A percentile compares a stretch with the other conserved stretches of the same genome.
Conservation (phyloP, 2,113 vertebrate genomes). For the Spermophilus dauricus region DNA sequence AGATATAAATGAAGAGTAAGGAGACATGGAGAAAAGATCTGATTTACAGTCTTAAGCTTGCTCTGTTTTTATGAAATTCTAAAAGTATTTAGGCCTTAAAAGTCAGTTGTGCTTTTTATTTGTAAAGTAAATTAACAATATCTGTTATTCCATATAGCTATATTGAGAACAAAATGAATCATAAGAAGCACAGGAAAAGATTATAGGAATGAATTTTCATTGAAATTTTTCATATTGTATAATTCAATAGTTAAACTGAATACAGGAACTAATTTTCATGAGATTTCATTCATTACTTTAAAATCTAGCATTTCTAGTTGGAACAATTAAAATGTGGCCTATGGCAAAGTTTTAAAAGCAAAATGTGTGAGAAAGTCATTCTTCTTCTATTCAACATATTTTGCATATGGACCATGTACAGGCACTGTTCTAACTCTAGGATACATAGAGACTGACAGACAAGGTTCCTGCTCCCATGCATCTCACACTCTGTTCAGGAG, state of each 20-base stretch:
- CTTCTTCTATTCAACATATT: background rate
- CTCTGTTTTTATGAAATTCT: background rate
- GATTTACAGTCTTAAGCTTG: background rate
- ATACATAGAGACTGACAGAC: background rate
- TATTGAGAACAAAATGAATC: background rate
- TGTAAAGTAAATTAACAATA: conserved; percentile 34
- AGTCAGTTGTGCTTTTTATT: background rate
- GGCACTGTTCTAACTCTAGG: background rate
- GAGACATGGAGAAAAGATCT: background rate
- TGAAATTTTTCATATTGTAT: background rate
- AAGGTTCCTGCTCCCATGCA: too few relatives aligned
- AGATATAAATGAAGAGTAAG: background rate
- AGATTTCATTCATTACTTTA: conserved; percentile 15
- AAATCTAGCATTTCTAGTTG: conserved; percentile 35
- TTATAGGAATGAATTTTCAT: conserved; percentile 11
- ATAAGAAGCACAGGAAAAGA: background rate
- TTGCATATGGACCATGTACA: background rate
- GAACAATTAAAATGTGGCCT: background rate
- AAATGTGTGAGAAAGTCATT: background rate
- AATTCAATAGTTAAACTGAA: conserved; percentile 28
- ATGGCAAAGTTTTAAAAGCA: background rate
- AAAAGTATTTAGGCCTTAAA: background rate
- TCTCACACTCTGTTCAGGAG: background rate
- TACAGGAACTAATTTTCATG: conserved; percentile 30
- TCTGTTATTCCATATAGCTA: background rate